Base-by-base conservation (phyloP, 1,140 invertebrate species). In the Grapholita molesta region DNA sequence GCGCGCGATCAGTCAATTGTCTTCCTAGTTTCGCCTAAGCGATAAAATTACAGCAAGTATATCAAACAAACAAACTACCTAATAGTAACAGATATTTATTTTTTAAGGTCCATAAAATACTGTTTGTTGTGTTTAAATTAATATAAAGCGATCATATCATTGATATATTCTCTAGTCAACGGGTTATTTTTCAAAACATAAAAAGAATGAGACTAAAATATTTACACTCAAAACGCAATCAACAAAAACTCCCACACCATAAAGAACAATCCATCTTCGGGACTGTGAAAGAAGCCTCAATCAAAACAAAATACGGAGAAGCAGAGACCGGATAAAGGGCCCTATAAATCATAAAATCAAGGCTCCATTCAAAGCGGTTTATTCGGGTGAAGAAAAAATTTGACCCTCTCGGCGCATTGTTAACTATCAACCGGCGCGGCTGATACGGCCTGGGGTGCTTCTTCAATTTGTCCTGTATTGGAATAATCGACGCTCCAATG, bases 331-430 rank as follows among this genome's bases (percentile, higher is more conserved):
- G 79, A 89, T 88, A 88, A 88, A 91, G 82, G 83, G 77, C 76
- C 75, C 78, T 88, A 91, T 91, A 91, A 91, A 89, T 91, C 87
- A 91, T 89, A 91, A 89, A 91, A 90, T 90, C 85, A 91, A 80
- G 85, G 76, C 70, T 76, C 83, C 77, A 89, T 91, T 89, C 80
- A 86, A 80, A 81, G 76, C 75, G 81, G 81, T 90, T 84, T 83
- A 83, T 88, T 89, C 84, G 78, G 77, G 71, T 53, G 79, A 76
- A 69, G 70, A 68, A 85, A 85, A 89, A 88, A 87, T 77, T 81
- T 89, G 82, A 86, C 80, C 82, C 84, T 79, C 71, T 75, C 70
- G 53, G 71, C 48, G 70, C 72, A 85, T 86, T 88, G 86, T 87
- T 84, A 83, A 69, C 69, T 68, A 68, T 70, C 64, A 25, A 42